Conservation (phyloP, 2,113 vertebrate genomes). For the Gila orcuttii region DNA sequence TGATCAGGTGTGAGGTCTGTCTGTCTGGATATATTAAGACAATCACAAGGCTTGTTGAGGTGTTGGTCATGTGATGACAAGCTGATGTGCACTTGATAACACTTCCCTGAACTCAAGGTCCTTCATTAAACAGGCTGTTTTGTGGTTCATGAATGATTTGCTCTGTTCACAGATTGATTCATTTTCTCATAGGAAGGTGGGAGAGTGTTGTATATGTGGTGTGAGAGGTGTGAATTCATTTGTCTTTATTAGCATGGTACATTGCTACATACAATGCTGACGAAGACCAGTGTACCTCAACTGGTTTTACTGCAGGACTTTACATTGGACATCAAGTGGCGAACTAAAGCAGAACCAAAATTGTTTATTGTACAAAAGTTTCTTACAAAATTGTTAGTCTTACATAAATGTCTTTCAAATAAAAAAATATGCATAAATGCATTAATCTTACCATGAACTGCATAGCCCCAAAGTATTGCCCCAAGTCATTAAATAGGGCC, state of each 20-base stretch:
- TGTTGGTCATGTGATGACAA: constrained; percentile 18
- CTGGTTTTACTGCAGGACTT: not conserved
- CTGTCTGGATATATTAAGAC: constrained; percentile 2
- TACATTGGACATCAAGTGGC: too few relatives aligned
- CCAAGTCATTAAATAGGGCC: too few relatives aligned
- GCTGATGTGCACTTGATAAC: constrained; percentile 21
- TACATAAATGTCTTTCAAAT: not conserved
- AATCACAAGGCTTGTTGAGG: constrained; percentile 5
- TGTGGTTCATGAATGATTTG: constrained; percentile 6
- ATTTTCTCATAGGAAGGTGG: constrained; percentile 19
- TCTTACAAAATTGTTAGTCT: not conserved
- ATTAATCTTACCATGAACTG: not conserved
- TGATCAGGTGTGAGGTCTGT: constrained; percentile 31
- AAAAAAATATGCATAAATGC: not conserved
- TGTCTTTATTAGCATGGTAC: not conserved
- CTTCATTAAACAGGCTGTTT: constrained; percentile 17
- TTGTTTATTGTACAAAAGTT: not conserved
- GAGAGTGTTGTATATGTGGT: constrained; percentile 22
- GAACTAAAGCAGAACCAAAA: not conserved
- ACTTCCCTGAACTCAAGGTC: not conserved
- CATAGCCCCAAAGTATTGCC: not conserved
- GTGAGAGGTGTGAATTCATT: not conserved
- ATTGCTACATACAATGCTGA: not conserved
- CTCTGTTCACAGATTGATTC: constrained; percentile 8
- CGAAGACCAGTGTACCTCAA: not conserved